phyloP scores from a whole-genome alignment of 2,797 vertebrate genomes.

The Gephyroberyx darwinii region DNA sequence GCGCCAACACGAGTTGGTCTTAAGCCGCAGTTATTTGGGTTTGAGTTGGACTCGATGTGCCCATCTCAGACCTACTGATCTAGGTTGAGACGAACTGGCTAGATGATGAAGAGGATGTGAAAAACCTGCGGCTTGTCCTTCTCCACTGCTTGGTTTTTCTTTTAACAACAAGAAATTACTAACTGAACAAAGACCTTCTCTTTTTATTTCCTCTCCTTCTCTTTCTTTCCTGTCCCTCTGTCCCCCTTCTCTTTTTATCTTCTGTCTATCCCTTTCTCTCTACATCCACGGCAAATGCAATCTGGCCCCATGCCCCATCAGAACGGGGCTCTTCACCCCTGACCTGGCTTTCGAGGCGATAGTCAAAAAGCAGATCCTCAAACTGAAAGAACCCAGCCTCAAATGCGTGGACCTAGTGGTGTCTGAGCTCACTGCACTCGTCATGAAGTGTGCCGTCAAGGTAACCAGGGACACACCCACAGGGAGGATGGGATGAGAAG shows the following conservation, averaged over 20 bases:
- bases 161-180: slow-evolving; percentile 69
- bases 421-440: slow-evolving; percentile 88
- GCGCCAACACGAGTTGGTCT: neutral
- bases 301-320: slow-evolving; percentile 69
- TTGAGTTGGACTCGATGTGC: slow-evolving; percentile 6
- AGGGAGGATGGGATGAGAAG: slow-evolving; percentile 38
- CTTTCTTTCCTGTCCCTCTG: slow-evolving; percentile 55
- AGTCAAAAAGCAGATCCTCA: slow-evolving; percentile 95
- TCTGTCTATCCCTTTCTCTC: slow-evolving; percentile 47
- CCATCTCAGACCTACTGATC: slow-evolving; percentile 15
- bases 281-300: slow-evolving; percentile 52
- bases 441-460: slow-evolving; percentile 91
- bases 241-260: slow-evolving; percentile 32
- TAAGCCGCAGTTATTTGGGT: slow-evolving; percentile 20
- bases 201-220: slow-evolving; percentile 56
- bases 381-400: slow-evolving; percentile 93
- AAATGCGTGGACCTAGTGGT: slow-evolving; percentile 94
- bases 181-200: slow-evolving; percentile 71
- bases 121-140: slow-evolving; percentile 76
- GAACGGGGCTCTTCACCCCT: slow-evolving; percentile 94
- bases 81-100: slow-evolving; percentile 29
- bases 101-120: slow-evolving; percentile 57
- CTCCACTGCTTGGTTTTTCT: slow-evolving; percentile 60
- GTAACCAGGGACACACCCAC: slow-evolving; percentile 76
- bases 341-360: slow-evolving; percentile 94